Evolutionary conservation across 1,140 invertebrate species (phyloP).

Genomic region (Calliphora vicina): DNA sequence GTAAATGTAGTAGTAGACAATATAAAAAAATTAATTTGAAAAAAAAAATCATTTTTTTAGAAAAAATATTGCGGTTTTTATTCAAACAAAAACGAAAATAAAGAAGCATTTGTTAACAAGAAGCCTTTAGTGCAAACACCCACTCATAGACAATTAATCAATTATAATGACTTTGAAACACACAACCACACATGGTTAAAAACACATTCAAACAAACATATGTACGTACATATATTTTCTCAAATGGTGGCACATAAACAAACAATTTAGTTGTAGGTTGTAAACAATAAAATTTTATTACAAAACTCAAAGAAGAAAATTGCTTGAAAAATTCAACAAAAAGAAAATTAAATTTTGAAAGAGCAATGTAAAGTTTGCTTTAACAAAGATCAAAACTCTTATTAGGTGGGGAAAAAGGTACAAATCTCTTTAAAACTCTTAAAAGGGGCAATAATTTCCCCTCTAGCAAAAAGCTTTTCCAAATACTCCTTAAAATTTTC

Average conservation of each 20-base stretch:
- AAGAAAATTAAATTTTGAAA: neutral
- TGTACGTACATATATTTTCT: neutral
- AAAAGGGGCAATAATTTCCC: neutral
- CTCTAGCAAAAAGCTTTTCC: neutral
- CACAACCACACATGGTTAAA: neutral
- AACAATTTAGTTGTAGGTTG: too few relatives aligned
- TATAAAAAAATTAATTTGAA: neutral
- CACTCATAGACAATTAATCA: slow-evolving; percentile 26
- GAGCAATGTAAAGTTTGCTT: neutral
- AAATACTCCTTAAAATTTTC: neutral
- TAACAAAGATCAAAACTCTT: neutral
- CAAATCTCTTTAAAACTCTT: neutral
- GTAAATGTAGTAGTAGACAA: neutral
- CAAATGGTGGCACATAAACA: neutral
- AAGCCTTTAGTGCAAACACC: slow-evolving; percentile 3
- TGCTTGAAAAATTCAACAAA: neutral
- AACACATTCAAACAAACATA: neutral
- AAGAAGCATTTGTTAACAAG: neutral
- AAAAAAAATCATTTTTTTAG: neutral
- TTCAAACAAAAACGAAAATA: neutral
- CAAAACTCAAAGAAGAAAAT: neutral
- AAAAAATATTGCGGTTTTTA: neutral
- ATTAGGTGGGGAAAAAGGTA: neutral
- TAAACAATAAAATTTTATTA: neutral
- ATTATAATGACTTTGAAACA: slow-evolving; percentile 21